Base-by-base conservation (phyloP, 1,140 invertebrate genomes). In the Tetragnatha versicolor region DNA sequence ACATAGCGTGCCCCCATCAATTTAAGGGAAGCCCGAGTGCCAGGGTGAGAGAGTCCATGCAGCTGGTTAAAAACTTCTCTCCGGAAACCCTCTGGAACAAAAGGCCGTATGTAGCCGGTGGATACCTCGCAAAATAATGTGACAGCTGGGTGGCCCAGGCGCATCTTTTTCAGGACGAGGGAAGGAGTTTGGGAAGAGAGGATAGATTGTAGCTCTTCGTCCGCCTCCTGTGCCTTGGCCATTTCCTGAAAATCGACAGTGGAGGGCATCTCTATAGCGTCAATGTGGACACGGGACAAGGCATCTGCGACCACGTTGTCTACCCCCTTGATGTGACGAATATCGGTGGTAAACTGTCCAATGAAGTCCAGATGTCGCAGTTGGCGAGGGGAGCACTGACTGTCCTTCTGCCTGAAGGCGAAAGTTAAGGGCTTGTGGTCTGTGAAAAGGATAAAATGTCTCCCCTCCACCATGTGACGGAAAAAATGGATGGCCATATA, bases 401-500 rank as follows among this genome's bases (percentile, higher is more conserved):
- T n/a, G n/a, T n/a, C n/a, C n/a, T n/a, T n/a, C n/a, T n/a, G n/a
- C n/a, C n/a, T n/a, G n/a, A n/a, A n/a, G n/a, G n/a, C n/a, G n/a
- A n/a, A n/a, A n/a, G n/a, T n/a, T n/a, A n/a, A n/a, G n/a, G n/a
- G n/a, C n/a, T n/a, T n/a, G 69, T 84, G 84, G 65, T 85, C 81
- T 0, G 83, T 84, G 22, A 20, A 80, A 10, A 83, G 45, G 1
- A 22, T 80, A 49, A 87, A 85, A 22, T 39, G 2, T 73, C 83
- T 80, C 31, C 82, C 86, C 83, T 88, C 85, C 0, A 89, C 29
- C 29, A 86, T 81, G 65, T 87, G 83, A 5, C 82, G 81, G 76
- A 89, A 88, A 68, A 86, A 84, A 75, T 86, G 83, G 0, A 88
- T 78, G 7, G 83, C 83, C 22, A 81, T 72, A 80, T 88, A 89